Evolutionary conservation across 2,888 invertebrate species (phyloP).

Genomic region (Nemoura dubitans): DNA sequence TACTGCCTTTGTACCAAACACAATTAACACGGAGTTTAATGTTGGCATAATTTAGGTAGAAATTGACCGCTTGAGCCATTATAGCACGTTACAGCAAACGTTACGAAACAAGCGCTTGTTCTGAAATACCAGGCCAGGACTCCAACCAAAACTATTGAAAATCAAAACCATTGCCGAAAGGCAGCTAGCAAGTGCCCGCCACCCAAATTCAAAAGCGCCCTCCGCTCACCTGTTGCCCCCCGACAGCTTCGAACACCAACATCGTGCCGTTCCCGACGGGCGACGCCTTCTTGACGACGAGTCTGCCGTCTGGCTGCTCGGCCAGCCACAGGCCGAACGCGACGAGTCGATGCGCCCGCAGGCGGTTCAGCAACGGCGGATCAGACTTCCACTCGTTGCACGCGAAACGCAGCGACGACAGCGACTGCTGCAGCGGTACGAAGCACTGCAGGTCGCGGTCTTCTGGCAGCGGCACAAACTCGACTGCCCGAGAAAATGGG

Average conservation of each 20-base stretch:
- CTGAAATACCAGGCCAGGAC: no score
- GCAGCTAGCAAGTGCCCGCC: no score
- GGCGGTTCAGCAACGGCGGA: slow-evolving; percentile 59
- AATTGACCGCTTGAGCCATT: no score
- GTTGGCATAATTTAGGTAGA: no score
- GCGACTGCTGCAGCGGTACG: slow-evolving; percentile 72
- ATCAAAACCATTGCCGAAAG: no score
- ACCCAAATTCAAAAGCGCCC: no score
- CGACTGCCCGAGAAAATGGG: slow-evolving; percentile 61
- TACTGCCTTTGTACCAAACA: no score
- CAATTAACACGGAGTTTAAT: no score
- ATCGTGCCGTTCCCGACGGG: slow-evolving; percentile 41
- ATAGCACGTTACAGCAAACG: no score
- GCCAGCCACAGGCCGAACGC: slow-evolving; percentile 64
- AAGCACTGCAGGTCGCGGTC: slow-evolving; percentile 84
- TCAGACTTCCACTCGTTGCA: slow-evolving; percentile 57
- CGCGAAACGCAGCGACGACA: slow-evolving; percentile 66
- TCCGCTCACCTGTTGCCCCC: slow-evolving; percentile 44
- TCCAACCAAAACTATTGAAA: no score
- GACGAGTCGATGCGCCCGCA: slow-evolving; percentile 64
- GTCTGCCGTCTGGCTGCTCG: slow-evolving; percentile 54
- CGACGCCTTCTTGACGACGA: slow-evolving; percentile 53
- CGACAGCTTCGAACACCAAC: slow-evolving; percentile 46
- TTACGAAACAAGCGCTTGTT: no score
- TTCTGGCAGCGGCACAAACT: slow-evolving; percentile 76